These are phyloP conservation scores for Zaprionus obscuricornis DNA, from an alignment of 2,888 invertebrate species.

Conservation along the genomic window DNA sequence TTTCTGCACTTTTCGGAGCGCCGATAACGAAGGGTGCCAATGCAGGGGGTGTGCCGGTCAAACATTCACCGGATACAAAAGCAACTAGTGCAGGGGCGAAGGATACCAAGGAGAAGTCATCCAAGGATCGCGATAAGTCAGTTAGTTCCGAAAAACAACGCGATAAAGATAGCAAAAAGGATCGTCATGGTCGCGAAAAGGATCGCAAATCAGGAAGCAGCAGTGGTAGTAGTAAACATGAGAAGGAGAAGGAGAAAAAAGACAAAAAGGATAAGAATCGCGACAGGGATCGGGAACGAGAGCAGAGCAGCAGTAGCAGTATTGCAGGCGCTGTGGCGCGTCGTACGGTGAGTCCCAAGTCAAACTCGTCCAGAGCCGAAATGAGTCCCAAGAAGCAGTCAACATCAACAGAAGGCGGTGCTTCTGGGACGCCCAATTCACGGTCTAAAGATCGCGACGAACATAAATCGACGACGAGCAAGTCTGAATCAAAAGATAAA, in stretches of 20 bases:
- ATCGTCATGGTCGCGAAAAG: constrained; percentile 85
- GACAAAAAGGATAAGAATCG: constrained; percentile 84
- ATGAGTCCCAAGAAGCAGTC: constrained; percentile 60
- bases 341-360: constrained; percentile 67
- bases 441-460: constrained; percentile 72
- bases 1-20: constrained; percentile 92
- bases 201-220: constrained; percentile 82
- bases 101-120: constrained; percentile 72
- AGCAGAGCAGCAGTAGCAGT: constrained; percentile 57
- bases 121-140: constrained; percentile 80
- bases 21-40: constrained; percentile 92
- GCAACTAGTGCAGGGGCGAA: constrained; percentile 51
- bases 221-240: constrained; percentile 78
- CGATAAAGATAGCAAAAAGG: constrained; percentile 86
- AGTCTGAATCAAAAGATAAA: constrained; percentile 65
- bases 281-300: constrained; percentile 85
- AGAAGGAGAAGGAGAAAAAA: constrained; percentile 84
- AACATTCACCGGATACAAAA: constrained; percentile 81
- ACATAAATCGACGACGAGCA: constrained; percentile 45
- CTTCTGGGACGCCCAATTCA: constrained; percentile 43
- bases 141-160: constrained; percentile 67
- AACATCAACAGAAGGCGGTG: constrained; percentile 11
- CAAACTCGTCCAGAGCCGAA: constrained; percentile 41
- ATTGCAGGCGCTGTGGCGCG: constrained; percentile 31
- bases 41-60: constrained; percentile 79